Percentiles rank a stretch among this genome's conserved stretches.
Conservation (phyloP, 2,113 vertebrate genomes). For the Octodon degus region DNA sequence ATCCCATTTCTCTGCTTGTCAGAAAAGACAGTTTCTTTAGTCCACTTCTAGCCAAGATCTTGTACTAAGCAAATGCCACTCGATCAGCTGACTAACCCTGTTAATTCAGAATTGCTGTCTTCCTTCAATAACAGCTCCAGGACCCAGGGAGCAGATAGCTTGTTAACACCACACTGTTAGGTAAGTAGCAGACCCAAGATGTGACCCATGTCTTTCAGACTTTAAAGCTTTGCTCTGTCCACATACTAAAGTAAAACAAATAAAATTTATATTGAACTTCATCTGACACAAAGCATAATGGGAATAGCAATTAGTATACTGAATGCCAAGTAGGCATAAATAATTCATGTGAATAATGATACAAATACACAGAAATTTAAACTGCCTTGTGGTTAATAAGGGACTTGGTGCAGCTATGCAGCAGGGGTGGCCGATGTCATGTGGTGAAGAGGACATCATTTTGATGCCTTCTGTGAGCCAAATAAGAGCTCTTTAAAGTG, state of each 20-base stretch:
- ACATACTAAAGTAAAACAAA: background rate
- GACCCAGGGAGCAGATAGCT: background rate
- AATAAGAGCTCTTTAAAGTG: background rate
- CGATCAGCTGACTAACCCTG: background rate
- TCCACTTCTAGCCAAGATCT: background rate
- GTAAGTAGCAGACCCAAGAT: background rate
- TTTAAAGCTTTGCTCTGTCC: background rate
- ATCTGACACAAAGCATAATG: background rate
- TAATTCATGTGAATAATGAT: constrained; percentile 11
- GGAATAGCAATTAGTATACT: background rate
- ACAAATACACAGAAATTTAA: background rate
- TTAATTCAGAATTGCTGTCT: background rate
- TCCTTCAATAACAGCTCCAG: background rate
- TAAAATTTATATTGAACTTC: background rate
- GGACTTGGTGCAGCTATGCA: background rate
- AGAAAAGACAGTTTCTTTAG: background rate
- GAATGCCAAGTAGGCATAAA: background rate
- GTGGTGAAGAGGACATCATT: background rate
- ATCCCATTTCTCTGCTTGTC: background rate
- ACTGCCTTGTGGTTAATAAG: background rate
- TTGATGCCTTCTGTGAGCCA: background rate
- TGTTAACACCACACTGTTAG: background rate
- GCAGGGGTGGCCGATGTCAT: too few species aligned
- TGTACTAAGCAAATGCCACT: background rate
- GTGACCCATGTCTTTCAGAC: background rate